Evolutionary conservation across 2,113 vertebrate species (phyloP).

Genomic region (Aramus guarauna): DNA sequence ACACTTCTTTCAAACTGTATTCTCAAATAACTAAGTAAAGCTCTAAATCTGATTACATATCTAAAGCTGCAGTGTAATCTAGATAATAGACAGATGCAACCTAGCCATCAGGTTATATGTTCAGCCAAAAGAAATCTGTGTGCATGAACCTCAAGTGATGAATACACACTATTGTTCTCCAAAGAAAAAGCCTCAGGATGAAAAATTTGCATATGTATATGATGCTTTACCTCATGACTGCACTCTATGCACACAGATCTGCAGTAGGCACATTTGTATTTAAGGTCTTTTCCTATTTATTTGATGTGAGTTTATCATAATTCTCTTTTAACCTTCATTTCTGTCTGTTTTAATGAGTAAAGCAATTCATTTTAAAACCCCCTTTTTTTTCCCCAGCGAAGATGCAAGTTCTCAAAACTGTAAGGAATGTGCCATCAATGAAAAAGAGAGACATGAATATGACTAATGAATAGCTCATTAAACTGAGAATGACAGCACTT

Average conservation of each 20-base stretch:
- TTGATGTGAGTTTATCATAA: background rate
- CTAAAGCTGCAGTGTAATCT: background rate
- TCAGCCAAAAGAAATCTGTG: background rate
- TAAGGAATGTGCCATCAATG: background rate
- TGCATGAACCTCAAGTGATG: background rate
- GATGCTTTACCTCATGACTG: background rate
- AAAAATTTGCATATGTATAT: background rate
- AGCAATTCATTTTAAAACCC: background rate
- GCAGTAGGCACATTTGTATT: background rate
- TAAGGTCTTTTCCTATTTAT: background rate
- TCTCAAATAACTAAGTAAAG: background rate
- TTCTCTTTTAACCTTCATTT: background rate
- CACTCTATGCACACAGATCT: background rate
- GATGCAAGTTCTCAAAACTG: background rate
- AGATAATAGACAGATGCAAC: background rate
- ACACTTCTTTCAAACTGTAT: background rate
- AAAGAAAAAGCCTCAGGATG: background rate
- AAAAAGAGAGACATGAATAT: background rate
- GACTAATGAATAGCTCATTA: background rate
- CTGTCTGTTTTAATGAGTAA: background rate
- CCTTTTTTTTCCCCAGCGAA: accelerated
- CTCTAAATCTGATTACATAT: background rate
- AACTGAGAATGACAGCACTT: background rate
- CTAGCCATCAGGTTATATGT: background rate
- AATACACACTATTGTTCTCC: background rate